Evolutionary conservation across 2,888 invertebrate species (phyloP), one percentile per base, ranked within the genome.

Genomic region (Apodemia hepburni): DNA sequence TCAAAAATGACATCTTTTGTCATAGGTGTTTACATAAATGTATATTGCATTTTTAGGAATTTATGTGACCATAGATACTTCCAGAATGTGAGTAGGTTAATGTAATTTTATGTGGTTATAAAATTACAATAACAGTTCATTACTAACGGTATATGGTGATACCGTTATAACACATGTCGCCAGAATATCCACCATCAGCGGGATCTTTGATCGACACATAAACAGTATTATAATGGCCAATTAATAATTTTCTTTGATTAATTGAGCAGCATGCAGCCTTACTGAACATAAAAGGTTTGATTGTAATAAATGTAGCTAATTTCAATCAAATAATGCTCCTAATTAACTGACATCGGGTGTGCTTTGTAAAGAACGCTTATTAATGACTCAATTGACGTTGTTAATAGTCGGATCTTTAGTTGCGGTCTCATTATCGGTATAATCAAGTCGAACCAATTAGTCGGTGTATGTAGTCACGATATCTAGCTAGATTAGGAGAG

Each of bases 311-410:
- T 85, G 84, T 83, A 79, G 79, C 77, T 85, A 87, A 87, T 89
- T 90, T 85, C 87, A 87, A 89, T 90, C 87, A 88, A 87, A 90
- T 86, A 88, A 87, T 87, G 81, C 79, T 75, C 75, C 87, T 88
- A 89, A 89, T 90, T 90, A 89, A 80, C 84, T 81, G 85, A 84
- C 87, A 84, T 84, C 75, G 81, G 76, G 66, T 70, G 58, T 74
- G 78, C 89, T 90, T 88, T 90, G 87, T 89, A 78, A 76, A 71
- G 74, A 69, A 85, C 85, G 84, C 78, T 73, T 85, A 82, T 80
- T 84, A 87, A 90, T 87, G 84, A 77, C 85, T 89, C 89, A 85
- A 90, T 89, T 83, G 82, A 76, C 79, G 84, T 84, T 81, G 84
- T 87, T 88, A 87, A 89, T 88, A 79, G 87, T 78, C 72, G 71